These are phyloP conservation scores for Meloidogyne exigua DNA, from an alignment of 1,140 invertebrate species.

Conservation along the genomic window DNA sequence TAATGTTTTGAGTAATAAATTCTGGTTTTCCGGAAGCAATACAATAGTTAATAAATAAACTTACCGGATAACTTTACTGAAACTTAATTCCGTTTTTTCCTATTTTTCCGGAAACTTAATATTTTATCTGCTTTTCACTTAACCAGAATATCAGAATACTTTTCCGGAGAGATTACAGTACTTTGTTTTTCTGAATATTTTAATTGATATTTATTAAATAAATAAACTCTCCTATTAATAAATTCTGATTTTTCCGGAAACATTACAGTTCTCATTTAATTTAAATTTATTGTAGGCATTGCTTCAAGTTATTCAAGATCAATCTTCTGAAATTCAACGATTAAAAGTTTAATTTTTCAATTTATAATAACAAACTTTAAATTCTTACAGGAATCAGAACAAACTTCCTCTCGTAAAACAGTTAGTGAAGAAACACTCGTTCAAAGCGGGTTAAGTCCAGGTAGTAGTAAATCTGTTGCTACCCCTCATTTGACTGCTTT, in stretches of 20 bases:
- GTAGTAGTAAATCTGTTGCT: neutral
- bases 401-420: conserved; percentile 17
- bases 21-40: too few species aligned
- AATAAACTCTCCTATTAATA: too few species aligned
- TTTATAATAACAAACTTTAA: neutral
- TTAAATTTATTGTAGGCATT: conserved; percentile 21
- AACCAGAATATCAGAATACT: too few species aligned
- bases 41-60: too few species aligned
- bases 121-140: too few species aligned
- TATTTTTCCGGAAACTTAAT: too few species aligned
- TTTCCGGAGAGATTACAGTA: too few species aligned
- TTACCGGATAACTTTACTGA: too few species aligned
- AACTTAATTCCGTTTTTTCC: too few species aligned
- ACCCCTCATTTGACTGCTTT: neutral
- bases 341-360: neutral
- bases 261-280: neutral
- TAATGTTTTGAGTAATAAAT: too few species aligned
- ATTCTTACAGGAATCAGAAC: conserved; percentile 8
- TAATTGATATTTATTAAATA: too few species aligned
- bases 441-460: neutral
- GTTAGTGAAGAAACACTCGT: conserved; percentile 22
- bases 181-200: too few species aligned
- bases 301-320: conserved; percentile 39
- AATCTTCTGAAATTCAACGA: conserved; percentile 23
- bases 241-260: neutral